These are phyloP conservation scores for Cygnus olor DNA, from an alignment of 2,797 vertebrate species.

Conservation along the genomic window DNA sequence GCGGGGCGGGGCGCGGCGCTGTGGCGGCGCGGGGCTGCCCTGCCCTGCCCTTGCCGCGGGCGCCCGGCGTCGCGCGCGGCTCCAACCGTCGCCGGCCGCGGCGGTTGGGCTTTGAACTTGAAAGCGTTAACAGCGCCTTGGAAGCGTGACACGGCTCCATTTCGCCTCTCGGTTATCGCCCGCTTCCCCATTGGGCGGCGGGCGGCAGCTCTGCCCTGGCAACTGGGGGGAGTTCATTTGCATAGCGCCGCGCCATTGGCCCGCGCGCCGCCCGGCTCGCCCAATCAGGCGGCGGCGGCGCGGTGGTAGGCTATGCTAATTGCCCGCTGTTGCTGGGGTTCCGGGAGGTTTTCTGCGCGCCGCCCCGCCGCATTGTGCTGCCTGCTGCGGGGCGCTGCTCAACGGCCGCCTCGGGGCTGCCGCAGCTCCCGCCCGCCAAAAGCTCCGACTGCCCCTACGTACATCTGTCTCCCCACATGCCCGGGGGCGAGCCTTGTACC, in stretches of 20 bases:
- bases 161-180: constrained; percentile 99
- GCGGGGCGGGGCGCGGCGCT: neutral
- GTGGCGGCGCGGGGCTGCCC: constrained; percentile 7
- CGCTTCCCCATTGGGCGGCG: constrained; percentile 99
- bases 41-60: constrained; percentile 67
- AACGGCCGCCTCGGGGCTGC: constrained; percentile 94
- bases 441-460: too few relatives aligned
- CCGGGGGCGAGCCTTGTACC: too few relatives aligned
- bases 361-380: constrained; percentile 94
- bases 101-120: constrained; percentile 57
- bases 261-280: constrained; percentile 82
- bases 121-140: constrained; percentile 82
- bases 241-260: constrained; percentile 94
- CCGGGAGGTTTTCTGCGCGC: constrained; percentile 90
- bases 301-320: constrained; percentile 99
- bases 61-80: too few relatives aligned
- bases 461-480: too few relatives aligned
- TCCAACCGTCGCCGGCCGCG: too few relatives aligned
- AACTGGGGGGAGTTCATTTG: constrained; percentile 96
- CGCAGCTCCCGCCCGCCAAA: constrained; percentile 85
- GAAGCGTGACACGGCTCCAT: constrained; percentile 98
- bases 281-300: constrained; percentile 91
- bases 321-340: constrained; percentile 99
- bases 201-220: constrained; percentile 96
- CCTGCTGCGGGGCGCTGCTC: constrained; percentile 96